Conservation (phyloP, 2,888 invertebrate genomes). For the Sphaerophoria rueppellii region DNA sequence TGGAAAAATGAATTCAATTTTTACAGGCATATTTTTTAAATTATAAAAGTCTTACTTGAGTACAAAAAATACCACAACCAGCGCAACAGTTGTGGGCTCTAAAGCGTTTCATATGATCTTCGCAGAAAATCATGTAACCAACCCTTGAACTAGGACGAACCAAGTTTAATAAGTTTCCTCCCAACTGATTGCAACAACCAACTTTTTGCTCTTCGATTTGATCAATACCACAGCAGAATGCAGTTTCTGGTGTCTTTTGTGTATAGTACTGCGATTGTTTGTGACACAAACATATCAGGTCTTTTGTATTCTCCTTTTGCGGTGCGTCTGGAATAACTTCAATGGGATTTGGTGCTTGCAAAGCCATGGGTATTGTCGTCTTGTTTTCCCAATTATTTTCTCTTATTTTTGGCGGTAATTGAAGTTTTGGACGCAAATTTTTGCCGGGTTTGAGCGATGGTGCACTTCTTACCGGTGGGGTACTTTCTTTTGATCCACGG, state of each 20-base stretch:
- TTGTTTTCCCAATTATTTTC: constrained; percentile 56
- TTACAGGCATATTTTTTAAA: neutral
- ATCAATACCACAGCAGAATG: constrained; percentile 89
- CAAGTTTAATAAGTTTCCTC: constrained; percentile 84
- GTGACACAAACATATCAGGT: constrained; percentile 83
- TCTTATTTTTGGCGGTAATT: constrained; percentile 34
- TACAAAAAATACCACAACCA: constrained; percentile 94
- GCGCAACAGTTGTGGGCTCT: constrained; percentile 94
- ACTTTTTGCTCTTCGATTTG: constrained; percentile 88
- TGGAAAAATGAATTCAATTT: neutral
- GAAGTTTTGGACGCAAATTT: constrained; percentile 50
- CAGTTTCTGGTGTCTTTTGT: constrained; percentile 82
- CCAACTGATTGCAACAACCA: constrained; percentile 90
- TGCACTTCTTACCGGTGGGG: constrained; percentile 59
- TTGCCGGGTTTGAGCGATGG: constrained; percentile 49
- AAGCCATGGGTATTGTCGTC: constrained; percentile 25
- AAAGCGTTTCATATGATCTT: constrained; percentile 89
- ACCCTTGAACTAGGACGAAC: constrained; percentile 88
- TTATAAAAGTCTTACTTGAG: constrained; percentile 85
- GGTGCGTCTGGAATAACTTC: constrained; percentile 65
- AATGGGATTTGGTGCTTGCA: constrained; percentile 51
- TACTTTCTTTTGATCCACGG: constrained; percentile 75
- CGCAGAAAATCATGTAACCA: constrained; percentile 91
- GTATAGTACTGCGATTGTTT: constrained; percentile 83
- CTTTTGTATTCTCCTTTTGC: constrained; percentile 57